Percentiles rank a stretch among this genome's conserved stretches.
These are phyloP conservation scores for Platanista minor DNA, from an alignment of 2,113 vertebrate genomes.

Conservation along the genomic window DNA sequence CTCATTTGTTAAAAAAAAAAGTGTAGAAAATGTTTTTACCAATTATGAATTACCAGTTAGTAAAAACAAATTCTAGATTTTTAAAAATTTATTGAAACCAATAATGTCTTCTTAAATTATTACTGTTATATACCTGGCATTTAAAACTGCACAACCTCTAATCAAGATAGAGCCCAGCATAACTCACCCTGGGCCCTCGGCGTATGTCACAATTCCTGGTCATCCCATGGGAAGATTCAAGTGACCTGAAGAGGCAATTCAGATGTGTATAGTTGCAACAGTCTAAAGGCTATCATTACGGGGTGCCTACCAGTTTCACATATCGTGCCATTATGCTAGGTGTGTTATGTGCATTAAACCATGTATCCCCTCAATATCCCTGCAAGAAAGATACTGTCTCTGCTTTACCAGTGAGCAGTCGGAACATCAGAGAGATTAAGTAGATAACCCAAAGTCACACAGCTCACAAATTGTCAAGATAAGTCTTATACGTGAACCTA, in stretches of 20 bases:
- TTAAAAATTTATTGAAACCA: background rate
- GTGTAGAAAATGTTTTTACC: background rate
- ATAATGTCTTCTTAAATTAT: background rate
- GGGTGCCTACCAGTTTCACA: background rate
- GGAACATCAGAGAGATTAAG: background rate
- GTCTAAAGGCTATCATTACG: background rate
- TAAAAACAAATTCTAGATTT: slow-evolving; percentile 6
- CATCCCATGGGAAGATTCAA: background rate
- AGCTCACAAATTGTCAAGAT: background rate
- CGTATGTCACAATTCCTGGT: background rate
- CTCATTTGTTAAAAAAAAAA: background rate
- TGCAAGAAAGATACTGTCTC: background rate
- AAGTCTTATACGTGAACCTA: background rate
- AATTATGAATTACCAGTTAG: background rate
- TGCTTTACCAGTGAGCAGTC: background rate
- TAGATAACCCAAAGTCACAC: background rate
- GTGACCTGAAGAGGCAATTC: background rate
- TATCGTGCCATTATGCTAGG: background rate
- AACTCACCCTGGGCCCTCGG: background rate
- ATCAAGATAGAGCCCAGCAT: background rate
- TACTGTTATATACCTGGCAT: background rate
- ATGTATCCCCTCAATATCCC: background rate
- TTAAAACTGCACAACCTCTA: background rate
- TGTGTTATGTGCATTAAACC: background rate
- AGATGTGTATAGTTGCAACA: background rate